Percentiles rank a stretch among this genome's conserved stretches.
phyloP scores from a whole-genome alignment of 2,888 invertebrate genomes.

The Pristionchus maxplancki region DNA sequence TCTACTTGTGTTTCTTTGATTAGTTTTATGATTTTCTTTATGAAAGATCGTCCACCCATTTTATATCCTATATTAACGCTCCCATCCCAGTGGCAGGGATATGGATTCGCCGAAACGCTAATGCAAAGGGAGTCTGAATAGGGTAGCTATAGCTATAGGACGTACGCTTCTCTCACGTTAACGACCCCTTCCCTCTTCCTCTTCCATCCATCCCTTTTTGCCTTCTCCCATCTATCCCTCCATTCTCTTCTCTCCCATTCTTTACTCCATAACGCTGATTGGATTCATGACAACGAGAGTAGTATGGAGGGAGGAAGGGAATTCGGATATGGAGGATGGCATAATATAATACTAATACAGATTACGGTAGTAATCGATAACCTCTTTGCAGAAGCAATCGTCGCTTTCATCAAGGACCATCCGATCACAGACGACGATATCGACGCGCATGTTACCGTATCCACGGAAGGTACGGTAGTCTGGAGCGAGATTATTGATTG shows the following conservation, averaged over 20 bases:
- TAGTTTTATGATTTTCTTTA: too few species aligned
- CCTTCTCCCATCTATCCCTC: background rate
- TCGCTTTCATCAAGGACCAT: conserved; percentile 48
- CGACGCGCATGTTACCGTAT: conserved; percentile 54
- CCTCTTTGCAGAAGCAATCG: conserved; percentile 50
- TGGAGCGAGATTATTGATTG: too few species aligned
- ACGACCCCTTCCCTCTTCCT: background rate
- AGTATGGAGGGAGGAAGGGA: background rate
- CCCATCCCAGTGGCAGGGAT: background rate
- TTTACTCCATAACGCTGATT: background rate
- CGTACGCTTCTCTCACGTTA: background rate
- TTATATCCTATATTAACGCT: too few species aligned
- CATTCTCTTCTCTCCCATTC: background rate
- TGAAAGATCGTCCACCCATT: too few species aligned
- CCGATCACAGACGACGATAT: conserved; percentile 54
- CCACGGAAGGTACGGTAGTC: conserved; percentile 49
- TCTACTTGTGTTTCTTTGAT: too few species aligned
- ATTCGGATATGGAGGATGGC: background rate
- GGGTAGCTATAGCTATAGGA: background rate
- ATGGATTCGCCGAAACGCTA: background rate
- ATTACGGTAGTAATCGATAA: conserved; percentile 6
- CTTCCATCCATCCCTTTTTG: conserved; percentile 12
- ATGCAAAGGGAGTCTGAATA: background rate
- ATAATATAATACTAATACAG: background rate
- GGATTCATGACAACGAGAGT: background rate